Base-by-base conservation (phyloP, 2,797 vertebrate species). In the Phrynocephalus guinanensis region DNA sequence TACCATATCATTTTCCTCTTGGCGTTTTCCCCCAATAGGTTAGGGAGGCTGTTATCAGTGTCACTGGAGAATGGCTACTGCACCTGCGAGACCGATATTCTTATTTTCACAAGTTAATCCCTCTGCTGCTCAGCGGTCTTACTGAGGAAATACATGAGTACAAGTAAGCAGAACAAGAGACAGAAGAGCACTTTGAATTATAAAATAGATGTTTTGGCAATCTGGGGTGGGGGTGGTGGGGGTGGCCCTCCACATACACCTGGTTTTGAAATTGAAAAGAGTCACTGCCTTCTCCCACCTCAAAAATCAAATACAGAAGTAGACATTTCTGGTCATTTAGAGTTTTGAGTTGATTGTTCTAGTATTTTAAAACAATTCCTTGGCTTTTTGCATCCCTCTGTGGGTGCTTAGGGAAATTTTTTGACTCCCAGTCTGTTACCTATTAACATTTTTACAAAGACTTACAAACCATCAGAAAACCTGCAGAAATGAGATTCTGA, bases 71-170 rank as follows among this genome's bases (percentile, higher is more conserved):
- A 66, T 99, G 99, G 99, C 96, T 99, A 63, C 96, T 99, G 88
- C 93, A 96, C 67, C 94, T 99, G 90, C 96, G 95, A 16, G 99
- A 99, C 91, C 97, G 99, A 93, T 99, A 99, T 63, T 99, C 98
- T 0, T 98, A 98, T 94, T 99, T 99, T 92, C 97, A 98, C 95
- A 99, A 98, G 93, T 88, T 99, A 89, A 96, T 98, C 81, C 99
- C 99, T 6, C 97, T 99, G 72, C 94, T 99, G 87, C 97, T 99
- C 91, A 98, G 97, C 93, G 96, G 96, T 92, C 89, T 98, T 79
- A 95, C 71, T 5, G 99, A 99, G 66, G 98, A 99, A 87, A 97
- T 99, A 80, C 97, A 98, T 28, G 98, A 98, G 92, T 97, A 98
- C 90, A 94, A 26, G 99, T 99, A 93, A 93, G 96, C 84, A 79